Percentiles rank a stretch among this genome's conserved stretches.
Evolutionary conservation across 1,140 invertebrate species (phyloP).

Genomic region (Drosophila triauraria): DNA sequence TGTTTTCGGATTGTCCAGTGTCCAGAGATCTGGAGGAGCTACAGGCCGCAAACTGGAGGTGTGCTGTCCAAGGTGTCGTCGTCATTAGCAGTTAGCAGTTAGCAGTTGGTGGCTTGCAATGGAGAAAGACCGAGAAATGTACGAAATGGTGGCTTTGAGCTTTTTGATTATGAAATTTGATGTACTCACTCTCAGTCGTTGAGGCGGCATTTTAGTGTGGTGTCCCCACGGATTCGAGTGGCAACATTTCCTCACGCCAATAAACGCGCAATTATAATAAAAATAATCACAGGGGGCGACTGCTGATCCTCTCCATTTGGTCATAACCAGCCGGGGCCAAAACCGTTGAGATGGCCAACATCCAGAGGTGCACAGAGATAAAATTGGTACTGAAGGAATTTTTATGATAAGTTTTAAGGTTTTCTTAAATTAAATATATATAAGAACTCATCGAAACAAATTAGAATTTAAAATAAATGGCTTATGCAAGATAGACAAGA

Average conservation of each 20-base stretch:
- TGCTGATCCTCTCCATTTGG: conserved; percentile 64
- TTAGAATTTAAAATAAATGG: no score
- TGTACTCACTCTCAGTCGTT: conserved; percentile 42
- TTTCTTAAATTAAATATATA: no score
- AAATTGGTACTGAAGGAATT: no score
- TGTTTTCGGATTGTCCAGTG: conserved; percentile 57
- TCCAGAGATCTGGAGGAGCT: conserved; percentile 10
- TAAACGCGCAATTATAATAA: conserved; percentile 82
- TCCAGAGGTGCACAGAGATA: background rate
- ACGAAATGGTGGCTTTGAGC: conserved; percentile 38
- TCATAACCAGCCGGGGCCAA: conserved; percentile 57
- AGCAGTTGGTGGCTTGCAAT: conserved; percentile 27
- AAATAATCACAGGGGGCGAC: conserved; percentile 70
- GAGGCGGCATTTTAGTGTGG: conserved; percentile 5
- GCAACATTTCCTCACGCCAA: conserved; percentile 74
- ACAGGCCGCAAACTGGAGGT: background rate
- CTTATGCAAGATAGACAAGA: no score
- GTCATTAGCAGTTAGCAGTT: conserved; percentile 65
- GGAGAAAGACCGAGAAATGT: conserved; percentile 35
- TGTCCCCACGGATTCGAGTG: conserved; percentile 40
- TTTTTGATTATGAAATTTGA: conserved; percentile 71
- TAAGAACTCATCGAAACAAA: no score
- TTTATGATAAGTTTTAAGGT: no score
- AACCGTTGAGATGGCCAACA: conserved; percentile 48
- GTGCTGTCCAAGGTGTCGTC: conserved; percentile 66